Conservation (phyloP, 2,797 vertebrate genomes). For the Muraenolepis orangiensis region DNA sequence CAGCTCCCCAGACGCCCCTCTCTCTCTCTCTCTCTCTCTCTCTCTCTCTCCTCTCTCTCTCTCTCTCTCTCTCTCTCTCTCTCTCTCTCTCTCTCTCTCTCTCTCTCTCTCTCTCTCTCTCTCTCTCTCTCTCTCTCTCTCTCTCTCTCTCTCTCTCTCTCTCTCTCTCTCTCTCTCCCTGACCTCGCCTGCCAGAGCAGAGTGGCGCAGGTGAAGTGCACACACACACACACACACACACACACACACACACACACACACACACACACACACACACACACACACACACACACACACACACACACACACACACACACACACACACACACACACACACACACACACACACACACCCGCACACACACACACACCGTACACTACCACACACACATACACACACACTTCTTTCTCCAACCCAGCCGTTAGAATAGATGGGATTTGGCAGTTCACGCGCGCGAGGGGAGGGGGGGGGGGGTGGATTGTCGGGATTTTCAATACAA, state of each 20-base stretch:
- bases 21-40: not conserved
- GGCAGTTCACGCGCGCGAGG: slow-evolving; percentile 77
- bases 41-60: not conserved
- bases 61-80: not conserved
- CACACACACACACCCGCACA: slow-evolving; percentile 1
- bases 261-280: slow-evolving; percentile 15
- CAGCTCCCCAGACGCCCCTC: slow-evolving; percentile 55
- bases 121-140: not conserved
- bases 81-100: not conserved
- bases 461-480: too few species aligned
- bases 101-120: not conserved
- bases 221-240: slow-evolving; percentile 14
- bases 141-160: not conserved
- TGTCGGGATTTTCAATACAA: slow-evolving; percentile 91
- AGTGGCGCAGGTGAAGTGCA: slow-evolving; percentile 70
- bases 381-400: slow-evolving; percentile 12
- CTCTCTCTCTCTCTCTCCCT: slow-evolving; percentile 56
- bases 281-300: slow-evolving; percentile 14
- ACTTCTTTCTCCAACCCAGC: too few species aligned
- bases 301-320: slow-evolving; percentile 10
- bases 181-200: slow-evolving; percentile 74
- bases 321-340: slow-evolving; percentile 13
- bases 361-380: slow-evolving; percentile 21
- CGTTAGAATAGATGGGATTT: slow-evolving; percentile 95
- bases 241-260: slow-evolving; percentile 2